Evolutionary conservation across 2,113 vertebrate species (phyloP), one percentile per base, ranked within the genome.

Genomic region (Chloebia gouldiae): DNA sequence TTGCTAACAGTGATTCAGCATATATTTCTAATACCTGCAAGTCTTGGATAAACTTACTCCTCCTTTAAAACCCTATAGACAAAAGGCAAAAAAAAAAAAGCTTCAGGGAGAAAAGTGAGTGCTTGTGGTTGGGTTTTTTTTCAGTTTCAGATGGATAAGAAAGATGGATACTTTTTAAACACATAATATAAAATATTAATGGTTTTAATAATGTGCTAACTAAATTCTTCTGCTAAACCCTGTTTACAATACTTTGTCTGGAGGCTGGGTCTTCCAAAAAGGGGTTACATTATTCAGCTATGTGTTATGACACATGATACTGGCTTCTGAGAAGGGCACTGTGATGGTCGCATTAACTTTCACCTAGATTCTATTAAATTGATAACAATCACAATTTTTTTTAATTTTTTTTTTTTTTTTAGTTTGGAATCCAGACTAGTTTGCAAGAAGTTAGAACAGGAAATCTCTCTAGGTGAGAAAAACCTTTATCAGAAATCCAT

Each of bases 1-100:
- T 87, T 92, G 33, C 13, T n/a, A 87, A 66, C 33, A 68, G 59
- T 86, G 76, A 97, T 61, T 96, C 69, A 95, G 81, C 63, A 95
- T 27, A 15, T 66, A 75, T 85, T 92, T 90, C 33, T 72, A 83
- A 72, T 42, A 56, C 22, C 15, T 65, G 8, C 50, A 22, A 27
- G 57, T 89, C 56, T 61, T 88, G 33, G 15, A 37, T 54, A 86
- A 72, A 81, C 75, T 76, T 88, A 88, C 10, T 80, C 2, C n/a
- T 66, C 35, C 9, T 92, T 92, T 33, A 57, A 92, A 86, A 87
- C 44, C 4, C 3, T 59, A 39, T 2, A 57, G 15, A 57, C 1
- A 56, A 79, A 83, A 63, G 6, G 6, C 13, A 65, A 39, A 78
- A 33, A 45, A 86, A n/a, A 42, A 30, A 4, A 21, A 35, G 2